A percentile compares a stretch with the other conserved stretches of the same genome.
Evolutionary conservation across 2,113 vertebrate species (phyloP).

Genomic region (Nettapus auritus): DNA sequence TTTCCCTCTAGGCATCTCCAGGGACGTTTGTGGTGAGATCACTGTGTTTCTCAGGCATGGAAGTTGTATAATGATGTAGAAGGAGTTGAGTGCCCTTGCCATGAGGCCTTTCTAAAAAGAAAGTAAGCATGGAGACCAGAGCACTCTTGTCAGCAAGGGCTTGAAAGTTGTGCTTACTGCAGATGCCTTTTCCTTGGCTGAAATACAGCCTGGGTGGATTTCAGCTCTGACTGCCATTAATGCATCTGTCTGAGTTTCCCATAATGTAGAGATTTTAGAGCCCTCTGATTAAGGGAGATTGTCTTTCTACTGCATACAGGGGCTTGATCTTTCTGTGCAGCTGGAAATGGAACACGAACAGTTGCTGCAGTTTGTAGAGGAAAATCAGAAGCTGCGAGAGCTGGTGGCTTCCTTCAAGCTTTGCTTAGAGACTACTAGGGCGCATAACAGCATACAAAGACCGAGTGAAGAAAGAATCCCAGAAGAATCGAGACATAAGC

Average conservation of each 20-base stretch:
- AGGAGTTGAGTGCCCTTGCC: background rate
- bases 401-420: background rate
- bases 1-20: background rate
- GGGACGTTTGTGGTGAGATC: background rate
- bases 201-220: background rate
- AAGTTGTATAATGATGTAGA: background rate
- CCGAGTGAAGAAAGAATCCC: background rate
- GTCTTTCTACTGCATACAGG: background rate
- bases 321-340: background rate
- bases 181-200: background rate
- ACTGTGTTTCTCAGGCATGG: background rate
- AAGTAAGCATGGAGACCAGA: background rate
- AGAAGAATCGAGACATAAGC: background rate
- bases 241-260: background rate
- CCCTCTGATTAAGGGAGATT: background rate
- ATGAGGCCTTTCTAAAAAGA: background rate
- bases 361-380: background rate
- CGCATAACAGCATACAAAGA: too few relatives aligned
- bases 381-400: background rate
- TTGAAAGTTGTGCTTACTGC: background rate
- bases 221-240: background rate
- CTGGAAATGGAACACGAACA: background rate
- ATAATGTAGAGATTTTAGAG: background rate
- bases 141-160: background rate
- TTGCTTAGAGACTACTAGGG: background rate